phyloP scores from a whole-genome alignment of 2,888 invertebrate species.

The Pristionchus exspectatus region DNA sequence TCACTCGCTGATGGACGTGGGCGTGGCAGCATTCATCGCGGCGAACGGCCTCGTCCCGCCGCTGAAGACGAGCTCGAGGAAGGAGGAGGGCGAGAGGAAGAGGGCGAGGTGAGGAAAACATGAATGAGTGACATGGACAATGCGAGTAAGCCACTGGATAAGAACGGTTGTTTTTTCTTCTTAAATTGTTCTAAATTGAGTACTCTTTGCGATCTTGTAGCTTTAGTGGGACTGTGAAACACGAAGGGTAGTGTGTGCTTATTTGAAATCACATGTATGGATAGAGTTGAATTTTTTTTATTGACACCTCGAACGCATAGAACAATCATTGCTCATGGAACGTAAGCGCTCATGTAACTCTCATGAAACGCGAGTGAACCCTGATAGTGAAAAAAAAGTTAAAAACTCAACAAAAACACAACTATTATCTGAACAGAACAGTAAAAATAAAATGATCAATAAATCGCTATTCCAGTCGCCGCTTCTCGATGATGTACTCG shows the following conservation, averaged over 20 bases:
- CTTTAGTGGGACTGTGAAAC: no score
- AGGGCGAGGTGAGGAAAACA: not conserved
- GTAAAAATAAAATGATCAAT: not conserved
- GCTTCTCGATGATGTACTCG: constrained; percentile 58
- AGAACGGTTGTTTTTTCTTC: no score
- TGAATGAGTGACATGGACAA: no score
- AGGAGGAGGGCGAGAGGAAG: constrained; percentile 55
- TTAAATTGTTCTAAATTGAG: no score
- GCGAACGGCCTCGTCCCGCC: constrained; percentile 84
- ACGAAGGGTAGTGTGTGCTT: no score
- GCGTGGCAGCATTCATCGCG: constrained; percentile 91
- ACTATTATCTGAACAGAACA: no score
- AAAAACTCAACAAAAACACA: no score
- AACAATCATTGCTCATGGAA: not conserved
- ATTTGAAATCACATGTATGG: no score
- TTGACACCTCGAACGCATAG: not conserved
- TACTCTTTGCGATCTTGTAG: no score
- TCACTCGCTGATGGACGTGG: constrained; percentile 90
- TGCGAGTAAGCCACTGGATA: no score
- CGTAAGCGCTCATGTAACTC: not conserved
- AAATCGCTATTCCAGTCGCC: constrained; percentile 29
- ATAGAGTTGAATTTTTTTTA: no score
- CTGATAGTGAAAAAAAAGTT: no score
- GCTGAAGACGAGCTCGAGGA: constrained; percentile 59
- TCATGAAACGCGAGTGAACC: not conserved